These are phyloP conservation scores for Ophion obscuratus DNA, from an alignment of 2,888 invertebrate genomes.

Conservation along the genomic window DNA sequence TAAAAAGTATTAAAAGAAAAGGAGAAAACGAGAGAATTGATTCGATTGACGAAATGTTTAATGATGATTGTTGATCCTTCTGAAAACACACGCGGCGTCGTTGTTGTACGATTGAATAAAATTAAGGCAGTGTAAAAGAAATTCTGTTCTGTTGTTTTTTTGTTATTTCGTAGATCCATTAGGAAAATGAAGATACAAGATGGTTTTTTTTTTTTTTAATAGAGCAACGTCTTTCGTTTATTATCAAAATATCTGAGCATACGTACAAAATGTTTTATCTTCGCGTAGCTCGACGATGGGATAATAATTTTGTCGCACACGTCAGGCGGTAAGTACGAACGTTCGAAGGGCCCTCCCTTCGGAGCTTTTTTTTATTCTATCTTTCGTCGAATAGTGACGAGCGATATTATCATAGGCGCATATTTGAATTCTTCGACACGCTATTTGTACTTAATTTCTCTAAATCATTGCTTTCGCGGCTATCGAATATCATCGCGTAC, in stretches of 20 bases:
- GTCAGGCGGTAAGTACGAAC: conserved; percentile 51
- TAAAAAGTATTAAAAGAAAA: conserved; percentile 71
- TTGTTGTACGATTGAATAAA: conserved; percentile 83
- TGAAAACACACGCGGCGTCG: conserved; percentile 76
- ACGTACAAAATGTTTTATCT: conserved; percentile 54
- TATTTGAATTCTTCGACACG: conserved; percentile 50
- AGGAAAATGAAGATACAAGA: neutral
- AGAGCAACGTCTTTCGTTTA: conserved; percentile 59
- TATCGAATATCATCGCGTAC: conserved; percentile 65
- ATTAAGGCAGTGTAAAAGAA: conserved; percentile 77
- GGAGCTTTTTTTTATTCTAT: conserved; percentile 1
- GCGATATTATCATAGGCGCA: conserved; percentile 40
- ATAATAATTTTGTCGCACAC: conserved; percentile 49
- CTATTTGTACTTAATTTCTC: conserved; percentile 76
- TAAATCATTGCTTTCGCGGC: conserved; percentile 70
- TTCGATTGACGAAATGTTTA: conserved; percentile 82
- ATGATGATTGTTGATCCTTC: conserved; percentile 82
- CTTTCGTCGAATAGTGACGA: conserved; percentile 23
- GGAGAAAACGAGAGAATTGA: conserved; percentile 57
- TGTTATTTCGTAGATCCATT: conserved; percentile 24
- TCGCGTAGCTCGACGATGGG: conserved; percentile 52
- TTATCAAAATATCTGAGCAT: conserved; percentile 69
- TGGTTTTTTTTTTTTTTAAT: conserved; percentile 27
- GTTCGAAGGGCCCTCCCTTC: conserved; percentile 37
- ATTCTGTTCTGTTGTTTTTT: conserved; percentile 41